Percentiles rank a stretch among this genome's conserved stretches.
Evolutionary conservation across 1,140 invertebrate genomes (phyloP).

Genomic region (Oncopodura yosiiana): DNA sequence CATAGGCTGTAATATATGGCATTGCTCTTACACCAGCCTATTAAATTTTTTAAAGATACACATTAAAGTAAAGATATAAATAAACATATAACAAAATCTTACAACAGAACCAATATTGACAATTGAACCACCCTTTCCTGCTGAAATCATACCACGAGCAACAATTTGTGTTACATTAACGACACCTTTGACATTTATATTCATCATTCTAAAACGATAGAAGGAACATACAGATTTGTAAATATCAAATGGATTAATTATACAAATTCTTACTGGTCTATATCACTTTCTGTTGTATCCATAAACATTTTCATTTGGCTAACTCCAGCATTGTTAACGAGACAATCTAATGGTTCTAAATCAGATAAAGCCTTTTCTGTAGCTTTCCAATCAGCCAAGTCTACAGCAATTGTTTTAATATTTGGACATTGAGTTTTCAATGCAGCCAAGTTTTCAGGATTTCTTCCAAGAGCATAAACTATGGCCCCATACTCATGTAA

Average conservation of each 20-base stretch:
- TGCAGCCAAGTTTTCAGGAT: slow-evolving; percentile 51
- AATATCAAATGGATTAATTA: background rate
- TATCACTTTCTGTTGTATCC: slow-evolving; percentile 55
- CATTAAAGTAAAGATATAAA: background rate
- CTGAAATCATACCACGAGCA: slow-evolving; percentile 59
- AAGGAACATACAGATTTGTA: background rate
- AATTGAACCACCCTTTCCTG: slow-evolving; percentile 62
- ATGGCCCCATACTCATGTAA: slow-evolving; percentile 55
- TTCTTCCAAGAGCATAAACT: slow-evolving; percentile 63
- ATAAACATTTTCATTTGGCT: background rate
- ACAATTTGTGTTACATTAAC: slow-evolving; percentile 74
- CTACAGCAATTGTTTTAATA: slow-evolving; percentile 51
- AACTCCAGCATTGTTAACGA: slow-evolving; percentile 36
- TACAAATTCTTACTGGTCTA: slow-evolving; percentile 59
- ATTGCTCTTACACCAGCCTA: slow-evolving; percentile 44
- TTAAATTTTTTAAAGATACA: background rate
- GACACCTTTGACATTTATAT: slow-evolving; percentile 72
- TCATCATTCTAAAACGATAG: slow-evolving; percentile 52
- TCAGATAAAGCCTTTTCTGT: slow-evolving; percentile 50
- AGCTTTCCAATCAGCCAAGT: slow-evolving; percentile 65
- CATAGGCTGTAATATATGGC: slow-evolving; percentile 63
- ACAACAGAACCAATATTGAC: slow-evolving; percentile 75
- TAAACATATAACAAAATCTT: background rate
- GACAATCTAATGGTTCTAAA: no score
- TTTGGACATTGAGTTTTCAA: slow-evolving; percentile 53